A percentile compares a stretch with the other conserved stretches of the same genome.
phyloP scores from a whole-genome alignment of 2,888 invertebrate genomes.

The Apamea anceps region DNA sequence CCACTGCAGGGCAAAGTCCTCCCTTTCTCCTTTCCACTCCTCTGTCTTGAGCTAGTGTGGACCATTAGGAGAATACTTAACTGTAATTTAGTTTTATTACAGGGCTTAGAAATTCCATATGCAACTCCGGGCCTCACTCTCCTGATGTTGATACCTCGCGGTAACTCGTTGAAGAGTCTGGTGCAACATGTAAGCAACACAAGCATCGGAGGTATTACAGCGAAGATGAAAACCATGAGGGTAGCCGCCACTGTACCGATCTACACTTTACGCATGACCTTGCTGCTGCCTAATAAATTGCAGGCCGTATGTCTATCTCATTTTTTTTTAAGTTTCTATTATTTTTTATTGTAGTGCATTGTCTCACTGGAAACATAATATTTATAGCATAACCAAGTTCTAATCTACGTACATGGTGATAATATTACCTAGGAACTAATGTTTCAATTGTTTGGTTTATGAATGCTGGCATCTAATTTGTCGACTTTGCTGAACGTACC shows the following conservation, averaged over 20 bases:
- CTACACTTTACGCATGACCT: slow-evolving; percentile 86
- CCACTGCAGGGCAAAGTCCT: too few relatives aligned
- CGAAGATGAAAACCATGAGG: slow-evolving; percentile 74
- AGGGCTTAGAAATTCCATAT: slow-evolving; percentile 87
- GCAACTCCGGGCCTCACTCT: slow-evolving; percentile 80
- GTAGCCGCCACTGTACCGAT: slow-evolving; percentile 83
- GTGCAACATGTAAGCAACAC: slow-evolving; percentile 68
- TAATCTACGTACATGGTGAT: not conserved
- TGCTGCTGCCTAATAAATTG: slow-evolving; percentile 84
- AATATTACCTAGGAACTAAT: not conserved
- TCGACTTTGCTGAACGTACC: not conserved
- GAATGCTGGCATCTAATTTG: not conserved
- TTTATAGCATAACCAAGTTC: not conserved
- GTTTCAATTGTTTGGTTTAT: not conserved
- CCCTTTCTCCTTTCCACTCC: too few relatives aligned
- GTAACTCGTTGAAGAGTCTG: slow-evolving; percentile 74
- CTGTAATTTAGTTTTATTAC: slow-evolving; percentile 48
- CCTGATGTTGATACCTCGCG: slow-evolving; percentile 81
- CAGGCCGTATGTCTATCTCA: slow-evolving; percentile 76
- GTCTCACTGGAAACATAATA: not conserved
- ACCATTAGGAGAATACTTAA: not conserved
- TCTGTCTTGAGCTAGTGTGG: too few relatives aligned
- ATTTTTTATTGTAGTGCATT: not conserved
- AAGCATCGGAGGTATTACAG: slow-evolving; percentile 70
- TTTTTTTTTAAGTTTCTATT: slow-evolving; percentile 7